Conservation (phyloP, 2,888 invertebrate genomes). For the Clepsis dumicolana region DNA sequence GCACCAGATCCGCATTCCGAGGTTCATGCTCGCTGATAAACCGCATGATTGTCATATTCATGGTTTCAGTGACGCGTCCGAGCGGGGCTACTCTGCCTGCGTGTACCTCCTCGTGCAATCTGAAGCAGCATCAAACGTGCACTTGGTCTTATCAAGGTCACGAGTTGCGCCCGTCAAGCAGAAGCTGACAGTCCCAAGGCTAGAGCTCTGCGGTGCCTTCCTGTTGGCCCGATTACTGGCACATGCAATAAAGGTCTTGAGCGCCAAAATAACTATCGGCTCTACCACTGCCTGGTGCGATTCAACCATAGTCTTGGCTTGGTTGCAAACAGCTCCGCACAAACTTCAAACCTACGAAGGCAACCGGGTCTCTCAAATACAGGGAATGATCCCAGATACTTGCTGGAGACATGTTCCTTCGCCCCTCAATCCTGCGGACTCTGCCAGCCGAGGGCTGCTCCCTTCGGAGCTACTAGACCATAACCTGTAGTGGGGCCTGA, state of each 20-base stretch:
- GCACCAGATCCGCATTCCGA: neutral
- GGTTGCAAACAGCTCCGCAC: conserved; percentile 4
- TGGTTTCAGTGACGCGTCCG: conserved; percentile 25
- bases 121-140: neutral
- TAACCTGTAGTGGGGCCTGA: conserved; percentile 7
- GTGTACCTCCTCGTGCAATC: conserved; percentile 6
- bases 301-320: conserved; percentile 2
- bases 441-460: conserved; percentile 1
- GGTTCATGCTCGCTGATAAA: neutral
- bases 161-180: conserved; percentile 22
- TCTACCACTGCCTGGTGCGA: conserved; percentile 13
- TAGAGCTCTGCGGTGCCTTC: conserved; percentile 18
- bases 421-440: conserved; percentile 2
- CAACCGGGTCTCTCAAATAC: conserved; percentile 14
- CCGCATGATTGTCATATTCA: neutral
- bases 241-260: neutral
- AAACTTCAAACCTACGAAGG: conserved; percentile 8
- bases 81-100: conserved; percentile 18
- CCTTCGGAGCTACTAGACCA: neutral
- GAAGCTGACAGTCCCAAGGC: conserved; percentile 14
- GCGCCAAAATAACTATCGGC: neutral
- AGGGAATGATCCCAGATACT: neutral
- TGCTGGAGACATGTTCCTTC: conserved; percentile 4
- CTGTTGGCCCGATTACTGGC: neutral
- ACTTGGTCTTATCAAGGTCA: conserved; percentile 14